These are phyloP conservation scores for Gnatocerus cornutus DNA, from an alignment of 2,888 invertebrate species.

Conservation along the genomic window DNA sequence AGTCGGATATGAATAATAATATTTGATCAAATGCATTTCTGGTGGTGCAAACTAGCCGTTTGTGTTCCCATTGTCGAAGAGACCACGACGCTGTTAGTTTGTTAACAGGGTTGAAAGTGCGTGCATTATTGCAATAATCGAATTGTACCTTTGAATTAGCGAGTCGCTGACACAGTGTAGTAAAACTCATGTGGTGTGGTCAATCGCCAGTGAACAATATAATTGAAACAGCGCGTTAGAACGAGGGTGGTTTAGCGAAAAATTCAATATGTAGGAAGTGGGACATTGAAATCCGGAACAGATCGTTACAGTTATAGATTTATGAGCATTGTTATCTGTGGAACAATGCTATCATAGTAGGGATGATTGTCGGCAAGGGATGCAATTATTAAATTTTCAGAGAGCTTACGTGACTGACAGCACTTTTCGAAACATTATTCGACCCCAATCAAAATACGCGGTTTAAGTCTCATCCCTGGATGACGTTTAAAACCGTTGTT, in stretches of 20 bases:
- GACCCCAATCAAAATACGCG: constrained; percentile 19
- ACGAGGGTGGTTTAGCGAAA: constrained; percentile 57
- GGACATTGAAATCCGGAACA: constrained; percentile 63
- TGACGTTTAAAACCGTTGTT: constrained; percentile 30
- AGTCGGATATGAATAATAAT: too few relatives aligned
- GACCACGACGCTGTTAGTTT: too few relatives aligned
- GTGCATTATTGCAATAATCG: neutral
- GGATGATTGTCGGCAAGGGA: constrained; percentile 55
- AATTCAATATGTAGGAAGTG: constrained; percentile 63
- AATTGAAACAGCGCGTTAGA: constrained; percentile 31
- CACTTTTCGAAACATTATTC: constrained; percentile 24
- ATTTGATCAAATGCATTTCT: too few relatives aligned
- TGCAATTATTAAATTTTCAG: constrained; percentile 54
- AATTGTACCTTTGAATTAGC: constrained; percentile 17
- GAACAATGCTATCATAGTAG: constrained; percentile 61
- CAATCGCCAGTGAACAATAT: constrained; percentile 24
- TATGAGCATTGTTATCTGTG: constrained; percentile 64
- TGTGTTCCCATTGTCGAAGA: too few relatives aligned
- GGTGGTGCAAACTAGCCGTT: too few relatives aligned
- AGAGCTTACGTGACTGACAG: constrained; percentile 47
- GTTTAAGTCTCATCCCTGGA: constrained; percentile 26
- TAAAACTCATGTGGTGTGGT: neutral
- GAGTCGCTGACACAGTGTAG: constrained; percentile 5
- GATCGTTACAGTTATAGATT: constrained; percentile 67
- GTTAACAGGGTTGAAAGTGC: too few relatives aligned